Percentiles rank a stretch among this genome's conserved stretches.
Conservation (phyloP, 2,888 invertebrate species). For the Drosophila antonietae region DNA sequence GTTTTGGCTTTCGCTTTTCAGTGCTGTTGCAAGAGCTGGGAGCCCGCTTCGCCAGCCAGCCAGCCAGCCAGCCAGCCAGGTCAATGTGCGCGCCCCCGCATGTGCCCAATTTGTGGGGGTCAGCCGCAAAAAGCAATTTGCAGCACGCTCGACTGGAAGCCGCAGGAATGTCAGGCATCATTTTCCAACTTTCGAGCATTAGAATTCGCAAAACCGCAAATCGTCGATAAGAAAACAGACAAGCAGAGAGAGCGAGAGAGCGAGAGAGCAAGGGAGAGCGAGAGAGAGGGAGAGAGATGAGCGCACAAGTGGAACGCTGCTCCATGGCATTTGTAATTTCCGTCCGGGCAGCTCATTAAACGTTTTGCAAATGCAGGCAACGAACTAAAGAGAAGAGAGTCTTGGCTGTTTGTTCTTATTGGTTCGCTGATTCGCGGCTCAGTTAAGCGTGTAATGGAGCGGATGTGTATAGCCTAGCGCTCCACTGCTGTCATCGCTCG, state of each 20-base stretch:
- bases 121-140: constrained; percentile 58
- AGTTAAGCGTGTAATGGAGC: constrained; percentile 79
- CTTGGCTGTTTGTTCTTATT: constrained; percentile 42
- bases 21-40: not conserved
- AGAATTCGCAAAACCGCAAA: constrained; percentile 70
- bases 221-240: constrained; percentile 42
- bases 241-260: not conserved
- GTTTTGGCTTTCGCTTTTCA: constrained; percentile 52
- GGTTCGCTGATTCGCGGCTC: constrained; percentile 66
- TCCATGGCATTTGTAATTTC: constrained; percentile 55
- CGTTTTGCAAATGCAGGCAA: constrained; percentile 52
- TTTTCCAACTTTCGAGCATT: constrained; percentile 36
- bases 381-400: constrained; percentile 31
- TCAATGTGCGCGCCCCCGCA: constrained; percentile 35
- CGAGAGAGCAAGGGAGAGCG: not conserved
- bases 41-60: not conserved
- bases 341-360: constrained; percentile 66
- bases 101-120: constrained; percentile 12
- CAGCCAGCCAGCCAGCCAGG: constrained; percentile 11
- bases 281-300: not conserved
- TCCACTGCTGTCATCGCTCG: constrained; percentile 33
- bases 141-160: constrained; percentile 59
- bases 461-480: constrained; percentile 62
- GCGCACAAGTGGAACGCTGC: constrained; percentile 40
- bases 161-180: constrained; percentile 60